Evolutionary conservation across 2,113 vertebrate species (phyloP).

Genomic region (Eclectus roratus): DNA sequence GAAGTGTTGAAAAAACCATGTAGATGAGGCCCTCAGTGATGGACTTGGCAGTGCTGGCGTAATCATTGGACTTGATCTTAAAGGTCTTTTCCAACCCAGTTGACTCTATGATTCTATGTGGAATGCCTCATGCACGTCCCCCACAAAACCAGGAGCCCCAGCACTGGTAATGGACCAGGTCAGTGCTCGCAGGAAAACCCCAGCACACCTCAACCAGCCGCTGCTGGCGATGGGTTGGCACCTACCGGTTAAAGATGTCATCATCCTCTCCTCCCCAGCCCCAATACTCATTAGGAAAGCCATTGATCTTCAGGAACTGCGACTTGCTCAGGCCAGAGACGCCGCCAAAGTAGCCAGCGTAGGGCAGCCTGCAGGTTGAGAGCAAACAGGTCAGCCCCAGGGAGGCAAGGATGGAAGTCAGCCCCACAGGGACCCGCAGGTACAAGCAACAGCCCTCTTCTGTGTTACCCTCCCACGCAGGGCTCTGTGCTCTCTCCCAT

Average conservation of each 20-base stretch:
- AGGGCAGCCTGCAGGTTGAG: conserved; percentile 84
- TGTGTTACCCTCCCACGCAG: background rate
- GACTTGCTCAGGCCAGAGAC: conserved; percentile 96
- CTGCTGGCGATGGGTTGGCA: background rate
- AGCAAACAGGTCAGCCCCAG: background rate
- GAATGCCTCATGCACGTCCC: accelerated
- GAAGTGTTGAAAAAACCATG: background rate
- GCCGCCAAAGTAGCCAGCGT: conserved; percentile 95
- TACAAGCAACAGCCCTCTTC: background rate
- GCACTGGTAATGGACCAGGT: accelerated
- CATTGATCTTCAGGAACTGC: conserved; percentile 98
- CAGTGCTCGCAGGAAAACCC: accelerated
- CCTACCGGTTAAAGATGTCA: conserved; percentile 98
- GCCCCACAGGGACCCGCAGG: background rate
- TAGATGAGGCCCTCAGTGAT: background rate
- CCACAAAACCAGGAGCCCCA: accelerated
- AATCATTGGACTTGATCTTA: background rate
- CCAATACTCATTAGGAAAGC: conserved; percentile 99
- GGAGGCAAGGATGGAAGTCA: background rate
- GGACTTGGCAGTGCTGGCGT: background rate
- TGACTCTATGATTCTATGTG: background rate
- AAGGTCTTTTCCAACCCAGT: background rate
- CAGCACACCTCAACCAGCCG: background rate
- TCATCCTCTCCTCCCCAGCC: conserved; percentile 99
- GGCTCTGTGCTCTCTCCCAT: background rate